These are phyloP conservation scores for Brachypteracias leptosomus DNA, from an alignment of 2,113 vertebrate genomes.

Conservation along the genomic window DNA sequence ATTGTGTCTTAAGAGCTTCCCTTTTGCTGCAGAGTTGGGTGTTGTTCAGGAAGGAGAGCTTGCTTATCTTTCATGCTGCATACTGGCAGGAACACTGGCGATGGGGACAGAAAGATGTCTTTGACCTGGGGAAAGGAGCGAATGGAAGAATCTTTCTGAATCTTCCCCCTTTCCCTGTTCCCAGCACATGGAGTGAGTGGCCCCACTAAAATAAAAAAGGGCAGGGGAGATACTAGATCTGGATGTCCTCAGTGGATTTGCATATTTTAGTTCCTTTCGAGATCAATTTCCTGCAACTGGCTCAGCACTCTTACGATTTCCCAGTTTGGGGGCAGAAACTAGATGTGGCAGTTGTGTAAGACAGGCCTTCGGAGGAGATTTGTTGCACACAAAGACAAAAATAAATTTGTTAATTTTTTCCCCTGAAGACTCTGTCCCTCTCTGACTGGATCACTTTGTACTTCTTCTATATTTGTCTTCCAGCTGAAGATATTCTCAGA, in stretches of 20 bases:
- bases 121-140: not conserved
- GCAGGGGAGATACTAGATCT: not conserved
- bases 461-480: slow-evolving; percentile 16
- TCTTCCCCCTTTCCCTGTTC: not conserved
- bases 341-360: not conserved
- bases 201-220: not conserved
- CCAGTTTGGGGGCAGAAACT: not conserved
- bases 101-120: not conserved
- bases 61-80: accelerated
- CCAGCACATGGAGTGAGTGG: accelerated
- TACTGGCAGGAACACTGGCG: accelerated
- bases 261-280: not conserved
- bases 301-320: not conserved
- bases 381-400: not conserved
- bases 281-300: not conserved
- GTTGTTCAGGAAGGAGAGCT: not conserved
- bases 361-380: not conserved
- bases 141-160: not conserved
- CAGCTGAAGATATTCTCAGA: slow-evolving; percentile 22
- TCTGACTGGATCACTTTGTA: slow-evolving; percentile 20
- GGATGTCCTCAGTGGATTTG: not conserved
- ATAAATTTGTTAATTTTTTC: slow-evolving; percentile 12
- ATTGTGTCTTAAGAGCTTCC: not conserved
- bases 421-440: not conserved
- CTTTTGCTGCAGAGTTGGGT: accelerated